Evolutionary conservation across 1,140 invertebrate genomes (phyloP), one percentile per base, ranked within the genome.

Genomic region (Eumeta japonica): DNA sequence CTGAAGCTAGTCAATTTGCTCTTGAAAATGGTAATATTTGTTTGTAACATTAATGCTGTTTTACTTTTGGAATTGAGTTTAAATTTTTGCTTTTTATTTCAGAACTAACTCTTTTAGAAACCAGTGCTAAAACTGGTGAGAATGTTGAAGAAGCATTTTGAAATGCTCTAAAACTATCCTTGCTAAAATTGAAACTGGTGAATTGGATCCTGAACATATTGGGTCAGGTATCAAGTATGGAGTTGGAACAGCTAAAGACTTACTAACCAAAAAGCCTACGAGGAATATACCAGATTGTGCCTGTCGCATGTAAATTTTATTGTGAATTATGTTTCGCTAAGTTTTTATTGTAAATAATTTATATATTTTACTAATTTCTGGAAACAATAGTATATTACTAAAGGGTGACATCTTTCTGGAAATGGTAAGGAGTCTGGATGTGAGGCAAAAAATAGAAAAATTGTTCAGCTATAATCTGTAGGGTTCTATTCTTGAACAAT

Each of bases 131-230:
- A 56, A 89, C 86, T 10, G 88, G 88, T 20, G 87, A 90, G 67
- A 89, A 88, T 78, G 86, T 90, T 0, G 88, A 90, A 74, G 87
- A 90, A 66, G 85, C 88, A n/a, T 90, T 91, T 68, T 90, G 4
- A 90, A 89, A 71, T 90, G 88, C 71, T 87, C 87, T 1, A 85
- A 90, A 68, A 86, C 81, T 11, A 90, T 91, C 48, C 63, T 91
- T 24, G 84, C 86, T 13, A 91, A 90, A 71, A 90, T 90, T 46
- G 88, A 91, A 75, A 86, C 86, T 42, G 88, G 88, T 16, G 88
- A 90, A 61, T 72, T 91, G 38, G 88, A 91, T 58, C 88, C 87
- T 3, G 87, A 91, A 54, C 77, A 86, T 43, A 88, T 89, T 74
- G 88, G 87, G 4, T 90, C 87, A 13, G 88, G 86, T 4, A 87